phyloP scores from a whole-genome alignment of 2,888 invertebrate species.

The Selenia dentaria region DNA sequence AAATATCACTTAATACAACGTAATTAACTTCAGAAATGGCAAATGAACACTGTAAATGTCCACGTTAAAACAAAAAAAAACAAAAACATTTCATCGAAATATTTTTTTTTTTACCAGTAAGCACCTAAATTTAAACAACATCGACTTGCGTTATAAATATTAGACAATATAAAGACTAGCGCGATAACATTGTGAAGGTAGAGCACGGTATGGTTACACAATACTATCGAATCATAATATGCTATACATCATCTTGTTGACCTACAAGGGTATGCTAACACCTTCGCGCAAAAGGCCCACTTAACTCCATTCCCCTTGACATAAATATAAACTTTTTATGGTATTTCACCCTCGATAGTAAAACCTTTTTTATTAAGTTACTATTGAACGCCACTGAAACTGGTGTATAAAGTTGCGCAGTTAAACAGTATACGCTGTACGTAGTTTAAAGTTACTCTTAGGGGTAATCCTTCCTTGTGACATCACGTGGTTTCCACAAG shows the following conservation, averaged over 20 bases:
- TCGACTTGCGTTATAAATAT: too few relatives aligned
- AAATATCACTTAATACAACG: too few relatives aligned
- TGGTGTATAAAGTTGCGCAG: slow-evolving; percentile 25
- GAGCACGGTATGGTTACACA: not conserved
- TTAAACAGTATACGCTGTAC: slow-evolving; percentile 21
- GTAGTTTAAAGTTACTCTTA: slow-evolving; percentile 17
- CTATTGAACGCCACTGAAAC: slow-evolving; percentile 24
- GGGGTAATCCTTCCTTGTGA: slow-evolving; percentile 14
- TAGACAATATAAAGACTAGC: not conserved
- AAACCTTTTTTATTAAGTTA: slow-evolving; percentile 28
- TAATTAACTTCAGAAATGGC: too few relatives aligned
- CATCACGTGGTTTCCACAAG: slow-evolving; percentile 17
- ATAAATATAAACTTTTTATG: slow-evolving; percentile 29
- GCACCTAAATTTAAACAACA: too few relatives aligned
- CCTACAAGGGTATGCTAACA: slow-evolving; percentile 24
- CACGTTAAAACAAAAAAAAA: too few relatives aligned
- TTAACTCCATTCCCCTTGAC: slow-evolving; percentile 27
- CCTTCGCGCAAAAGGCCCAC: slow-evolving; percentile 23
- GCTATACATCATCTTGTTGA: slow-evolving; percentile 12
- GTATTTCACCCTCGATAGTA: slow-evolving; percentile 26
- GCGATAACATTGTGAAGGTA: not conserved
- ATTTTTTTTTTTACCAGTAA: too few relatives aligned
- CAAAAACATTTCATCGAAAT: too few relatives aligned
- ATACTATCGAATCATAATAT: not conserved
- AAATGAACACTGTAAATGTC: too few relatives aligned